Conservation (phyloP, 2,113 vertebrate genomes). For the Ranitomeya variabilis region DNA sequence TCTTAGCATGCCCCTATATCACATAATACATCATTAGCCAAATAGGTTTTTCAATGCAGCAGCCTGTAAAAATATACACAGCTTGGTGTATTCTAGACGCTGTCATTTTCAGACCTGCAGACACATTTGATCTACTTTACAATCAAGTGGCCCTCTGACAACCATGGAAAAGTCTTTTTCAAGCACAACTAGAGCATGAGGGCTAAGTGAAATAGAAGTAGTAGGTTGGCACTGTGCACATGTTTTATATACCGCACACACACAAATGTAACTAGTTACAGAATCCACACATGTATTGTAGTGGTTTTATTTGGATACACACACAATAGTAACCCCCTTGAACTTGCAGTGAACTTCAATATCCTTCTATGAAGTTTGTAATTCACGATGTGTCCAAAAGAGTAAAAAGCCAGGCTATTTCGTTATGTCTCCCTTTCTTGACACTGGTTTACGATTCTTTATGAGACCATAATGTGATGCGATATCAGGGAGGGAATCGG, state of each 20-base stretch:
- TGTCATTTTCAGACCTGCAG: background rate
- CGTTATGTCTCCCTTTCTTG: slow-evolving; percentile 43
- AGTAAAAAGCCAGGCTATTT: slow-evolving; percentile 47
- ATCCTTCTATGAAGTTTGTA: slow-evolving; percentile 40
- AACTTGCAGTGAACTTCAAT: slow-evolving; percentile 46
- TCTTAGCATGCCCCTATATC: too few relatives aligned
- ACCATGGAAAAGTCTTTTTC: too few relatives aligned
- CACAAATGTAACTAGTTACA: background rate
- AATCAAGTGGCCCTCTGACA: background rate
- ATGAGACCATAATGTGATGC: slow-evolving; percentile 40
- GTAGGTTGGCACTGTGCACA: background rate
- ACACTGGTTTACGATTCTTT: slow-evolving; percentile 48
- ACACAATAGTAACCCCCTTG: slow-evolving; percentile 44
- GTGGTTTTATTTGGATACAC: background rate
- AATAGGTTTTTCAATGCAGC: too few relatives aligned
- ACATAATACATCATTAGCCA: too few relatives aligned
- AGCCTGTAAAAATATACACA: too few relatives aligned
- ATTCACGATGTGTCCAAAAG: slow-evolving; percentile 48
- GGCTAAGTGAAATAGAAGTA: background rate
- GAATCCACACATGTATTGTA: background rate
- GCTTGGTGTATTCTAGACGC: too few relatives aligned
- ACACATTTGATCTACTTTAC: background rate
- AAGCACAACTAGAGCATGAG: background rate
- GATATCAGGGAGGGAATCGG: slow-evolving; percentile 37
- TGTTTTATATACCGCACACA: background rate